These are phyloP conservation scores for Pseudomyrmex gracilis DNA, from an alignment of 1,140 invertebrate genomes.

Conservation along the genomic window DNA sequence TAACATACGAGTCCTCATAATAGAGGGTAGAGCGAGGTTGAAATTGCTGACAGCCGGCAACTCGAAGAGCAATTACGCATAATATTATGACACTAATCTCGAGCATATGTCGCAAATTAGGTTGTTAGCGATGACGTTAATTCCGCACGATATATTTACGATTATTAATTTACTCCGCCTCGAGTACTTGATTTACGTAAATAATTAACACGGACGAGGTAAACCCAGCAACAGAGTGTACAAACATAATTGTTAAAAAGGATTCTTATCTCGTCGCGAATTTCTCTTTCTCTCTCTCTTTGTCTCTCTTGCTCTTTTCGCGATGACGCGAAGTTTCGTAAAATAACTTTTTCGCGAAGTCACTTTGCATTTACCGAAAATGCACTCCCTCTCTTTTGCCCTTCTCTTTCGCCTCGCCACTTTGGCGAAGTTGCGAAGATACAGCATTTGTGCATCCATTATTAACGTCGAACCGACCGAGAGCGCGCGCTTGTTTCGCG, in stretches of 20 bases:
- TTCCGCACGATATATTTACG: slow-evolving; percentile 66
- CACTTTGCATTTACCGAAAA: slow-evolving; percentile 19
- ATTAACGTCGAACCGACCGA: slow-evolving; percentile 21
- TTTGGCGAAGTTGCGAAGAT: background rate
- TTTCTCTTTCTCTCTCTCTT: no score
- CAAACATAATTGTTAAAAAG: background rate
- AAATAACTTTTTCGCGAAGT: background rate
- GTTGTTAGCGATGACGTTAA: slow-evolving; percentile 73
- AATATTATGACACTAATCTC: slow-evolving; percentile 78
- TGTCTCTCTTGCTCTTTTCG: no score
- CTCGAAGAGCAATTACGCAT: slow-evolving; percentile 79
- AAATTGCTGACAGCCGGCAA: slow-evolving; percentile 76
- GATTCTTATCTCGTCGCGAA: no score
- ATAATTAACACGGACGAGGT: background rate
- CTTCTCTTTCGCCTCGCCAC: no score
- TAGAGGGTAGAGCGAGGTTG: background rate
- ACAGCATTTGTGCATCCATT: slow-evolving; percentile 3
- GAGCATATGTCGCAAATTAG: slow-evolving; percentile 78
- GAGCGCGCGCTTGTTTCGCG: slow-evolving; percentile 8
- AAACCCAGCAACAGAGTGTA: no score
- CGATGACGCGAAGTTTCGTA: background rate
- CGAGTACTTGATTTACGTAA: background rate
- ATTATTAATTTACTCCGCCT: background rate
- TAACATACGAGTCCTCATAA: no score
- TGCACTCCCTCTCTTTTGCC: background rate